Base-by-base conservation (phyloP, 2,888 invertebrate genomes). In the Apantesis nais region DNA sequence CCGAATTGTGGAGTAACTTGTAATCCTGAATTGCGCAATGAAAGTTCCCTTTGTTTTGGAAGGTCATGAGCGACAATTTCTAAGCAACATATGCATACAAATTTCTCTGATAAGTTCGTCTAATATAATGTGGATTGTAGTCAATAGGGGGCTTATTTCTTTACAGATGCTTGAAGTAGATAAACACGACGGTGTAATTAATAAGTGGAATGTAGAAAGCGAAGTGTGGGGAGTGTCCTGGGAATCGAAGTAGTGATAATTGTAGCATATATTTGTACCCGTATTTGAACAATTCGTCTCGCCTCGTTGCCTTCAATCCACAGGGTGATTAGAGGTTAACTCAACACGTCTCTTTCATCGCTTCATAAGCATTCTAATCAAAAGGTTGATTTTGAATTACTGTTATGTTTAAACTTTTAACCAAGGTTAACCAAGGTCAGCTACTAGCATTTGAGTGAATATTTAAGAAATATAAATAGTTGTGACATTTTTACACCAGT, bases 261-360 rank as follows among this genome's bases (percentile, higher is more conserved):
- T 67, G 41, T 69, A 31, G 58, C 48, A 63, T 69, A 73, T 64
- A 73, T 73, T 70, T 70, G 72, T 70, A 61, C 72, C 72, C 72
- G 72, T 73, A 73, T 73, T 73, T 73, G 69, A 73, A 67, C 72
- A 68, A 73, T 73, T 73, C 64, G 72, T 61, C 37, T 44, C 69
- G 69, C 41, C 64, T 70, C 64, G 69, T 70, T 73, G 61, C 58
- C 55, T 44, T 48, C 60, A 19, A 63, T 66, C 52, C 19, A n/a
- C 55, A 62, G 68, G 69, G 62, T 70, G 69, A 73, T 73, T 70
- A 67, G 69, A 70, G 69, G 68, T 69, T 69, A 62, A 68, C 68
- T 58, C 62, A 31, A 58, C n/a, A 64, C 58, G 52, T 71, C 67
- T 71, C 60, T 37, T 62, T 71, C 60, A 60, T 61, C 67, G 55